Percentiles rank a stretch among this genome's conserved stretches.
phyloP scores from a whole-genome alignment of 2,113 vertebrate genomes.

The Salvelinus fontinalis region DNA sequence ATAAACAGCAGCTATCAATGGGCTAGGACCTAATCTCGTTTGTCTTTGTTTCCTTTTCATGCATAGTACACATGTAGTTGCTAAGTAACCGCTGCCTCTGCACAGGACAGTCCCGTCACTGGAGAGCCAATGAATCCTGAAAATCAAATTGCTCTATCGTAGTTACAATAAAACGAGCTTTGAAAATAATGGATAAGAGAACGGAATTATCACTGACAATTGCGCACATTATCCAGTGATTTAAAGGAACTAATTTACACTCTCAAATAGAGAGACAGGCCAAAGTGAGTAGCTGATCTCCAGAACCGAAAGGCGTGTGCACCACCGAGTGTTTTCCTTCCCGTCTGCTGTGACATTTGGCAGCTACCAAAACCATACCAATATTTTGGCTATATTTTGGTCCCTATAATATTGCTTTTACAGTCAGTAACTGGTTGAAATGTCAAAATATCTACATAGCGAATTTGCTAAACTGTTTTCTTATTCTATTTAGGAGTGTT shows the following conservation, averaged over 20 bases:
- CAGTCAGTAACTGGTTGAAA: no score
- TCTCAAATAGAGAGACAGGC: constrained; percentile 91
- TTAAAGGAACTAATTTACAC: constrained; percentile 85
- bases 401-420: no score
- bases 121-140: constrained; percentile 22
- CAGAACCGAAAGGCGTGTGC: constrained; percentile 2
- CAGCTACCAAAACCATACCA: not conserved
- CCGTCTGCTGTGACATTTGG: not conserved
- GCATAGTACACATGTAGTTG: constrained; percentile 39
- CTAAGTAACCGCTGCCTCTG: constrained; percentile 60
- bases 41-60: constrained; percentile 50
- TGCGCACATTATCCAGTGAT: constrained; percentile 85
- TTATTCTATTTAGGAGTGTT: constrained; percentile 78
- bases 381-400: no score
- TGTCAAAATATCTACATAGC: no score
- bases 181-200: constrained; percentile 76
- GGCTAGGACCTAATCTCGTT: constrained; percentile 56
- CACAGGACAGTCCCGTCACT: constrained; percentile 1
- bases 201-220: constrained; percentile 83
- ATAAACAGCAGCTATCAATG: not conserved
- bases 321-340: not conserved
- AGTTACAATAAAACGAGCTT: not conserved
- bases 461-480: not conserved
- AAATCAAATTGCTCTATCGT: not conserved
- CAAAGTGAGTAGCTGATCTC: constrained; percentile 81